Evolutionary conservation across 1,140 invertebrate species (phyloP), one percentile per base, ranked within the genome.

Genomic region (Monomorium pharaonis): DNA sequence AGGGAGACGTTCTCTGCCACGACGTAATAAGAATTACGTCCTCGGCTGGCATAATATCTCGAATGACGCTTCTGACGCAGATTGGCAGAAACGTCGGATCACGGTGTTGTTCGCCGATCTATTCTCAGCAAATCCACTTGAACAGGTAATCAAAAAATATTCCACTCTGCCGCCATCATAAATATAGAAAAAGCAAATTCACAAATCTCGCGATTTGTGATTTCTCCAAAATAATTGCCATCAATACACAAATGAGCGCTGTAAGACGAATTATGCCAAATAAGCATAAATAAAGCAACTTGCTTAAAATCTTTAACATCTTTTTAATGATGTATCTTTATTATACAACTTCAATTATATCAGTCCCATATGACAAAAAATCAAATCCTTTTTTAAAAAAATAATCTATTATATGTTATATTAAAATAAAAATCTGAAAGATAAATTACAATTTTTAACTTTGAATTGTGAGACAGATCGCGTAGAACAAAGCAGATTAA

Each of bases 21-120:
- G 75, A 87, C 75, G 89, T 90, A 90, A 90, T 89, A 89, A 90
- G 86, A 90, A 90, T 90, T 89, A 90, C 89, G 87, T 60, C 86
- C 67, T 81, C 60, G 70, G 54, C 87, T 49, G 84, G 58, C 80
- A 87, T 83, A 87, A 90, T 90, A 87, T 89, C 74, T 70, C 67
- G 74, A 63, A 80, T 51, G 70, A 47, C 69, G 85, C 58, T 84
- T 83, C 33, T n/a, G 47, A 75, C 58, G 84, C 62, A 85, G 80
- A 90, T 90, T 85, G 80, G 88, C 62, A 81, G 88, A 70, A 70
- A 76, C 33, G 69, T 77, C 58, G 76, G n/a, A 87, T 87, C 70
- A 75, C 67, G 65, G n/a, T 42, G 44, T 27, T 5, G 27, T 56
- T 14, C 44, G 70, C 21, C 33, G 51, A 54, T 75, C 74, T 87